Conservation (phyloP, 2,113 vertebrate species). For the Albula goreensis region DNA sequence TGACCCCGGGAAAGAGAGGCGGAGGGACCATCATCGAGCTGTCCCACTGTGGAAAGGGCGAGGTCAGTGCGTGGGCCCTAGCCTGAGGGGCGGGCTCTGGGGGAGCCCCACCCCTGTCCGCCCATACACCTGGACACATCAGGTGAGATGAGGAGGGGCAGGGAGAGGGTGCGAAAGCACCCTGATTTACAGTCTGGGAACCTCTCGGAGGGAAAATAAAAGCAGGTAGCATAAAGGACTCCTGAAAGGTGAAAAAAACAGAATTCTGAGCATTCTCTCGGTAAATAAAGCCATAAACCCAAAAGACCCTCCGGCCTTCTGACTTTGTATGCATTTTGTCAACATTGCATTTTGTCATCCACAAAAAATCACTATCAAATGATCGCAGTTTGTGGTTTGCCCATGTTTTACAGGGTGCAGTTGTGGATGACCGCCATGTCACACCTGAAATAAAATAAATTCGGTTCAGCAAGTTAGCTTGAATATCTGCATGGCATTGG, state of each 20-base stretch:
- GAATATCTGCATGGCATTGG: too few species aligned
- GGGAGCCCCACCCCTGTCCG: not conserved
- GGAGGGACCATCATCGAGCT: not conserved
- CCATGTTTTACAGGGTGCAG: too few species aligned
- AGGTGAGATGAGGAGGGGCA: constrained; percentile 6
- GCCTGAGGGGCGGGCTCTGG: not conserved
- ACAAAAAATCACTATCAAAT: too few species aligned
- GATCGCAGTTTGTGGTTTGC: too few species aligned
- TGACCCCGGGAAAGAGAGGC: not conserved
- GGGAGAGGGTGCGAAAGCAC: constrained; percentile 13
- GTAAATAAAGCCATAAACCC: not conserved
- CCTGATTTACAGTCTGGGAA: constrained; percentile 18
- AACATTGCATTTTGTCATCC: too few species aligned
- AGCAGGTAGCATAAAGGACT: not conserved
- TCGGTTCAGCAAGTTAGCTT: too few species aligned
- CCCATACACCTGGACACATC: constrained; percentile 50
- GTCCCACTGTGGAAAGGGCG: not conserved
- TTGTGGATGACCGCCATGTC: too few species aligned
- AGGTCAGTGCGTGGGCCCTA: not conserved
- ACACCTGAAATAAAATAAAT: too few species aligned
- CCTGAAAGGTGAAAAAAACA: not conserved
- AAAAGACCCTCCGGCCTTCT: too few species aligned
- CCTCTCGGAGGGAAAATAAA: constrained; percentile 1
- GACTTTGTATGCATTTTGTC: too few species aligned
- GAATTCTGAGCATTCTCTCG: constrained; percentile 9